These are phyloP conservation scores for Triplophysa rosa DNA, from an alignment of 2,113 vertebrate species.

Conservation along the genomic window DNA sequence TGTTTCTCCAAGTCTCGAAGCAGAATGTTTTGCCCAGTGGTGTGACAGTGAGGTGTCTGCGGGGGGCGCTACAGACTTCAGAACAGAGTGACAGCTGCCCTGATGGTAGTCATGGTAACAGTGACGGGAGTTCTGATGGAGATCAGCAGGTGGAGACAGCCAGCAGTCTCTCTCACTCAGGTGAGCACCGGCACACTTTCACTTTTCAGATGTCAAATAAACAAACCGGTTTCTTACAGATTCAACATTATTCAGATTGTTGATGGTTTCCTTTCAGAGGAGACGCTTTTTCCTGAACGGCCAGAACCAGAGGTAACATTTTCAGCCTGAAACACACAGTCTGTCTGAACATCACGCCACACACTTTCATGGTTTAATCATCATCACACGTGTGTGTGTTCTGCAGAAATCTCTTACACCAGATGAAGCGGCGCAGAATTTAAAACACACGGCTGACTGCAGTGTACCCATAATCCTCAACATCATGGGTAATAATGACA, in stretches of 20 bases:
- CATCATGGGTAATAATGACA: constrained; percentile 83
- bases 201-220: background rate
- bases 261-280: background rate
- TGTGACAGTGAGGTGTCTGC: constrained; percentile 57
- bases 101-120: background rate
- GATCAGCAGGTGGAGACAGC: constrained; percentile 53
- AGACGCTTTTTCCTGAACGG: background rate
- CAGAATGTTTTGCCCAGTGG: constrained; percentile 62
- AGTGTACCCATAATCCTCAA: constrained; percentile 89
- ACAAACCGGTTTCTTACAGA: background rate
- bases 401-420: constrained; percentile 66
- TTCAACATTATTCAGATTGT: too few species aligned
- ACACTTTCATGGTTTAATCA: background rate
- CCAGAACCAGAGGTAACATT: background rate
- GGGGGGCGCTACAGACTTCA: constrained; percentile 50
- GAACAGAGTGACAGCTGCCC: constrained; percentile 41
- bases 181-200: constrained; percentile 45
- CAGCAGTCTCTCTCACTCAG: constrained; percentile 44
- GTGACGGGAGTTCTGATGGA: background rate
- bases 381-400: background rate
- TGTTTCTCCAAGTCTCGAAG: constrained; percentile 60
- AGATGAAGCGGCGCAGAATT: constrained; percentile 76
- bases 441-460: constrained; percentile 77
- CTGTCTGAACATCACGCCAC: background rate
- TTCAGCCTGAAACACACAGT: background rate